Conservation (phyloP, 2,113 vertebrate genomes). For the Sorex araneus region DNA sequence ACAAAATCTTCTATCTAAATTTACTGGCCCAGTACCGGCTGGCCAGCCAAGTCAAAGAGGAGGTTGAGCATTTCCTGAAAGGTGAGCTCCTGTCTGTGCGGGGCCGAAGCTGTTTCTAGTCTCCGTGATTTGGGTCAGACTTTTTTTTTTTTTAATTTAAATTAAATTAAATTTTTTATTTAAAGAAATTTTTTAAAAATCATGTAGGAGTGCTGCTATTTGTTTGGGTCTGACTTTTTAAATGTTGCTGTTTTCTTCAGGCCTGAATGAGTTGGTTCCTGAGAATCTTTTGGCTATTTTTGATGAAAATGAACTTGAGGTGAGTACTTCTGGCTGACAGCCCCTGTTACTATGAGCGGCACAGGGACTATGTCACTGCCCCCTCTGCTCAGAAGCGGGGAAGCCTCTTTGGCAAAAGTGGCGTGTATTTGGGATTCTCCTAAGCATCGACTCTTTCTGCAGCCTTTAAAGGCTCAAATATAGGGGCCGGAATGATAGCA, state of each 20-base stretch:
- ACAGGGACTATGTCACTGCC: background rate
- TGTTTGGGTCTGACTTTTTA: background rate
- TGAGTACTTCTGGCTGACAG: conserved; percentile 81
- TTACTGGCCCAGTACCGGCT: conserved; percentile 96
- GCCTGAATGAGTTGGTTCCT: conserved; percentile 97
- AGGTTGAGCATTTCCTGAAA: conserved; percentile 99
- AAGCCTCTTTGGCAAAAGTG: background rate
- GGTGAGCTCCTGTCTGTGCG: conserved; percentile 87
- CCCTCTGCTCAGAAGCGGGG: background rate
- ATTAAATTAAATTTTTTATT: no score
- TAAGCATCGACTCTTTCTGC: background rate
- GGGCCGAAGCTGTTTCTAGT: background rate
- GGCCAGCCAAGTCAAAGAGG: conserved; percentile 97
- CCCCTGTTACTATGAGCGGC: background rate
- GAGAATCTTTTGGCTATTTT: conserved; percentile 99
- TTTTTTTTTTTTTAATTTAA: no score
- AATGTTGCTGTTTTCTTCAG: conserved; percentile 87
- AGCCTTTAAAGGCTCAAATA: conserved; percentile 46
- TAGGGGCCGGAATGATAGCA: background rate
- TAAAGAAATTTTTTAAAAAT: no score
- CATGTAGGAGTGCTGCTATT: no score
- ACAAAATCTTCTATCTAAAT: conserved; percentile 99
- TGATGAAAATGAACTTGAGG: conserved; percentile 99
- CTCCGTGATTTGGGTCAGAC: no score
- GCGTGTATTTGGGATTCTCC: conserved; percentile 29